Evolutionary conservation across 2,797 vertebrate species (phyloP).

Genomic region (Coilia nasus): DNA sequence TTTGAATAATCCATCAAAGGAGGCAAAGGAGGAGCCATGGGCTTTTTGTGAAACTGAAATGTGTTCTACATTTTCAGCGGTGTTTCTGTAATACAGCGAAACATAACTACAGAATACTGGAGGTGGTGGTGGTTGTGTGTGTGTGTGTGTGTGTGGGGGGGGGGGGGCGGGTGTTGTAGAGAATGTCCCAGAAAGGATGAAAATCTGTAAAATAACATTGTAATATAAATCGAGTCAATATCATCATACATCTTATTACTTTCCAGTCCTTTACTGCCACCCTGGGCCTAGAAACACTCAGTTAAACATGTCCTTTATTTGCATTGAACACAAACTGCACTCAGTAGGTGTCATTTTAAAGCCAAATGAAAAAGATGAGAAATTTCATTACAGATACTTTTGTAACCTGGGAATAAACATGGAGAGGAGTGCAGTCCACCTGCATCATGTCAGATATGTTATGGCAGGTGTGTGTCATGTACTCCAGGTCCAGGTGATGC

Average conservation of each 20-base stretch:
- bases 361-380: neutral
- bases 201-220: neutral
- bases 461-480: neutral
- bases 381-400: neutral
- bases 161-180: neutral
- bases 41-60: neutral
- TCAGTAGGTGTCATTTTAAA: neutral
- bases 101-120: too few species aligned
- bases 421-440: neutral
- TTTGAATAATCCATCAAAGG: constrained; percentile 17
- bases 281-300: neutral
- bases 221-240: too few species aligned
- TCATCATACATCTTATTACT: neutral
- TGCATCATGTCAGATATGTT: neutral
- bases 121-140: too few species aligned
- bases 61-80: neutral
- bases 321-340: neutral
- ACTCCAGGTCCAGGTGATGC: neutral
- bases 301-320: neutral
- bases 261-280: neutral
- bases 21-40: constrained; percentile 7
- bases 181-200: neutral
- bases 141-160: too few species aligned
- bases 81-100: neutral
- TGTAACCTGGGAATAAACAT: neutral